Conservation (phyloP, 2,888 invertebrate genomes). For the Ormyrus pomaceus region DNA sequence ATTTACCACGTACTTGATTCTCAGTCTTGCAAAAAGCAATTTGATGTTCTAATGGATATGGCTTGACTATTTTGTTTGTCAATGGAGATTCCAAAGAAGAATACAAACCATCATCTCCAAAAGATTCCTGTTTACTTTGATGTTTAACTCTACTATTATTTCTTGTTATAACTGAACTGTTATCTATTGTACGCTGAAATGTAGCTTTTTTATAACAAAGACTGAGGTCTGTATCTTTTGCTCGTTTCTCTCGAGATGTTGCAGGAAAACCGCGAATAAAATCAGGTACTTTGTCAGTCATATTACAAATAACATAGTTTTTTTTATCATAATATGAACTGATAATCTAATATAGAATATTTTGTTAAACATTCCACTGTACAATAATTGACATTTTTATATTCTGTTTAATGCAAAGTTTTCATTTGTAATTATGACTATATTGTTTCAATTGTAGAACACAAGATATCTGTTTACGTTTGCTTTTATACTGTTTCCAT, state of each 20-base stretch:
- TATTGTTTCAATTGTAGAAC: not conserved
- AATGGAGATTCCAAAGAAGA: slow-evolving; percentile 63
- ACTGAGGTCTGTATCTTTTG: slow-evolving; percentile 40
- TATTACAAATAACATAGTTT: slow-evolving; percentile 5
- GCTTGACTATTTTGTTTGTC: slow-evolving; percentile 65
- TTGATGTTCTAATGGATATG: slow-evolving; percentile 61
- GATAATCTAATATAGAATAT: not conserved
- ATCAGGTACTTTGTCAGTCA: slow-evolving; percentile 46
- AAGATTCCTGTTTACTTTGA: slow-evolving; percentile 40
- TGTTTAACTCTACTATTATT: slow-evolving; percentile 44
- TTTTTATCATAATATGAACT: not conserved
- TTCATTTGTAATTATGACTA: not conserved
- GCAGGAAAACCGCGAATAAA: slow-evolving; percentile 47
- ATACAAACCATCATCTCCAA: slow-evolving; percentile 66
- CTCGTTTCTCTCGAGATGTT: slow-evolving; percentile 26
- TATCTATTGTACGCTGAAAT: slow-evolving; percentile 50
- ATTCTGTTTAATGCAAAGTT: slow-evolving; percentile 6
- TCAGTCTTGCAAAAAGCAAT: slow-evolving; percentile 59
- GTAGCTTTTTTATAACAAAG: slow-evolving; percentile 49
- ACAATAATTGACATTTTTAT: slow-evolving; percentile 16
- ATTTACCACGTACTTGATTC: slow-evolving; percentile 61
- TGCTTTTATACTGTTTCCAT: slow-evolving; percentile 38
- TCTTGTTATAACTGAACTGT: slow-evolving; percentile 55
- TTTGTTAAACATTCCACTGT: slow-evolving; percentile 22
- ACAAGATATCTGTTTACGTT: slow-evolving; percentile 35